Conservation (phyloP, 2,888 invertebrate species). For the Gymnocheta viridis region DNA sequence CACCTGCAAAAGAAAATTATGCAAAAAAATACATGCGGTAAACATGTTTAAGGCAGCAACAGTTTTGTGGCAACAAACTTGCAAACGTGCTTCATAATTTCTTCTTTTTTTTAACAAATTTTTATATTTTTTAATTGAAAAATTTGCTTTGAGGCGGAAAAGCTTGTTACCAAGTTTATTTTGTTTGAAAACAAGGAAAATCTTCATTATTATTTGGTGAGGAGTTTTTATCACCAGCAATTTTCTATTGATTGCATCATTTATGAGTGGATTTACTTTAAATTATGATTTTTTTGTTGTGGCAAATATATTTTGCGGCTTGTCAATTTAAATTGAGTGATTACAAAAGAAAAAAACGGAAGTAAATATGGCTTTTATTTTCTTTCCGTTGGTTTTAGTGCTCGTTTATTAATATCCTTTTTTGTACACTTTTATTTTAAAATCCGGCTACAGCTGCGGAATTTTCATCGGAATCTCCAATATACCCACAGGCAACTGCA, state of each 20-base stretch:
- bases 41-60: conserved; percentile 15
- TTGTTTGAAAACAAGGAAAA: conserved; percentile 18
- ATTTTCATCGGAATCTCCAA: too few species aligned
- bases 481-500: too few species aligned
- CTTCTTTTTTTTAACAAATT: not conserved
- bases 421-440: too few species aligned
- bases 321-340: not conserved
- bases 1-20: conserved; percentile 54
- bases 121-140: not conserved
- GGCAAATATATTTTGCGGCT: not conserved
- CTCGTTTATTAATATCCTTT: too few species aligned
- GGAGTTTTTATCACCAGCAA: conserved; percentile 4
- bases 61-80: conserved; percentile 21
- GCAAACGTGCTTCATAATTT: conserved; percentile 20
- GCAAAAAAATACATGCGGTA: not conserved
- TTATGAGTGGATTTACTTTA: not conserved
- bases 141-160: conserved; percentile 19
- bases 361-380: not conserved
- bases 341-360: not conserved
- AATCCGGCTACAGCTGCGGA: too few species aligned
- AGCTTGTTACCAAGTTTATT: conserved; percentile 22
- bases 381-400: not conserved
- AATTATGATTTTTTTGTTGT: conserved; percentile 3
- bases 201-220: conserved; percentile 19
- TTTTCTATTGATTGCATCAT: conserved; percentile 42